Evolutionary conservation across 2,113 vertebrate species (phyloP).

Genomic region (Eleginops maclovinus): DNA sequence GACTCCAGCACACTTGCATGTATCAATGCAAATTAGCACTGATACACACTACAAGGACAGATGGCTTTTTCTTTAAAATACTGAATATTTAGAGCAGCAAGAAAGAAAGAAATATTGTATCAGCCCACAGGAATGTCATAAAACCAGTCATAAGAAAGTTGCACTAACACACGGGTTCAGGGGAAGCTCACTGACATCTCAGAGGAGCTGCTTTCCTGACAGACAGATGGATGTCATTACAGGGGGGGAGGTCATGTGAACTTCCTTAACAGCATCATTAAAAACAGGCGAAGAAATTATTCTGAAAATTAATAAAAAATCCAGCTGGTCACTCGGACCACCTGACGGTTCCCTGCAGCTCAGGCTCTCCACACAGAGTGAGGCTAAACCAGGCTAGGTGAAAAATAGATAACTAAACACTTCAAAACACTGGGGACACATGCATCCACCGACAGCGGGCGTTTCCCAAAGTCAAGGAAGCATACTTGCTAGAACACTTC

Average conservation of each 20-base stretch:
- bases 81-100: background rate
- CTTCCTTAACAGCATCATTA: conserved; percentile 18
- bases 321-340: conserved; percentile 27
- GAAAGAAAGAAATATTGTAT: background rate
- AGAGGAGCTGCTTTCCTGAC: conserved; percentile 36
- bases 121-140: background rate
- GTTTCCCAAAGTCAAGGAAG: no score
- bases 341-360: background rate
- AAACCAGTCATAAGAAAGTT: background rate
- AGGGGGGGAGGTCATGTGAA: conserved; percentile 39
- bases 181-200: conserved; percentile 7
- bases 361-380: conserved; percentile 2
- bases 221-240: conserved; percentile 76
- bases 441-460: no score
- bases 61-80: background rate
- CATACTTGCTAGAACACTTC: no score
- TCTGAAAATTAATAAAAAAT: conserved; percentile 32
- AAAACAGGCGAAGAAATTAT: background rate
- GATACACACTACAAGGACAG: background rate
- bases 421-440: background rate
- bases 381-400: background rate
- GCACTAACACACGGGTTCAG: background rate
- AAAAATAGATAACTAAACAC: background rate
- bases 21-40: conserved; percentile 15
- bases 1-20: conserved; percentile 12